Evolutionary conservation across 2,113 vertebrate genomes (phyloP).

Genomic region (Megaptera novaeangliae): DNA sequence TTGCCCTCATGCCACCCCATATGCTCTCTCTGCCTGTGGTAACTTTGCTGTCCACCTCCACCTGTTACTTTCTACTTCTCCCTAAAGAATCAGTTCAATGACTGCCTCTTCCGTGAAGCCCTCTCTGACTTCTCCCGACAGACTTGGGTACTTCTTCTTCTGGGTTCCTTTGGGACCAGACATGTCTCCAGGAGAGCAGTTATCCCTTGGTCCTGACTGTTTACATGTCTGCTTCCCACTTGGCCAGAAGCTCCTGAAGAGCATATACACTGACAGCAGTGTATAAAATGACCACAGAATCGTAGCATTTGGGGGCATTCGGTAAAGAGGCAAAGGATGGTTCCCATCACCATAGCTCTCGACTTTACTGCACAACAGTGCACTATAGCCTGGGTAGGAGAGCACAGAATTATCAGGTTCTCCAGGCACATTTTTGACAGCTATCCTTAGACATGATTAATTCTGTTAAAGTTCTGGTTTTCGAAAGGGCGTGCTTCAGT

Average conservation of each 20-base stretch:
- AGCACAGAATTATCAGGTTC: background rate
- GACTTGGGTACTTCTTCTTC: background rate
- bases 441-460: background rate
- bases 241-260: background rate
- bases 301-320: background rate
- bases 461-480: background rate
- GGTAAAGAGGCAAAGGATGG: background rate
- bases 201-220: background rate
- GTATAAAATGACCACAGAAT: background rate
- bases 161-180: background rate
- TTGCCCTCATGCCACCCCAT: background rate
- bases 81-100: background rate
- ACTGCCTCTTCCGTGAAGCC: background rate
- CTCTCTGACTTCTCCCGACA: background rate
- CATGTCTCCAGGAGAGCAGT: background rate
- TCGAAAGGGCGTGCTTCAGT: background rate
- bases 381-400: fast-evolving
- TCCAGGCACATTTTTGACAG: background rate
- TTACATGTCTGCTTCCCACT: background rate
- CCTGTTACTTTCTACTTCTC: background rate
- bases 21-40: background rate
- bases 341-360: background rate
- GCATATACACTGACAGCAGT: background rate
- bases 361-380: background rate
- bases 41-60: background rate